Evolutionary conservation across 1,140 invertebrate species (phyloP).

Genomic region (Brachionus plicatilis): DNA sequence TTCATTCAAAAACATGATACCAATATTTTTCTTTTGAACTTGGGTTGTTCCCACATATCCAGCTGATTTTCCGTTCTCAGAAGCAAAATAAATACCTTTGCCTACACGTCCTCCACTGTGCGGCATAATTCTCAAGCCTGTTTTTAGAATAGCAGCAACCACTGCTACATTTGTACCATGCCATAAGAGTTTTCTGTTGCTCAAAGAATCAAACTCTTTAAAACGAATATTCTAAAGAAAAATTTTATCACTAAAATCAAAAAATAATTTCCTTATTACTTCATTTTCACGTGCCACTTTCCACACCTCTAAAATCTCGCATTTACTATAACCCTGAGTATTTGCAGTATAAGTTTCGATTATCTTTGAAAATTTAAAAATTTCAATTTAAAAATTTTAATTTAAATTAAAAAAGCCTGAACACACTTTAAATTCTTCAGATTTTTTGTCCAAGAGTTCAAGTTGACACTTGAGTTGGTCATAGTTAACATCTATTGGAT

Average conservation of each 20-base stretch:
- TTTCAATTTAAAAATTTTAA: slow-evolving; percentile 38
- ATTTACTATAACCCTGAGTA: slow-evolving; percentile 45
- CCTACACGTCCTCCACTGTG: slow-evolving; percentile 58
- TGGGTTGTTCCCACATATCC: slow-evolving; percentile 42
- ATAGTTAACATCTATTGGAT: slow-evolving; percentile 56
- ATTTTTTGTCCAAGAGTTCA: slow-evolving; percentile 46
- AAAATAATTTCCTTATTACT: slow-evolving; percentile 43
- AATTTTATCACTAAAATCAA: not conserved
- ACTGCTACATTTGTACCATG: slow-evolving; percentile 59
- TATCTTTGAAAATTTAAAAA: slow-evolving; percentile 45
- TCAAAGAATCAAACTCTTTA: slow-evolving; percentile 47
- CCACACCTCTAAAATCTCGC: slow-evolving; percentile 54
- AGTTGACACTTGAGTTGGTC: slow-evolving; percentile 53
- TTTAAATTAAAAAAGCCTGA: not conserved
- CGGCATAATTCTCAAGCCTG: slow-evolving; percentile 58
- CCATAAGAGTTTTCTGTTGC: slow-evolving; percentile 56
- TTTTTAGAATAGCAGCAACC: slow-evolving; percentile 58
- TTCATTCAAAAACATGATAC: slow-evolving; percentile 48
- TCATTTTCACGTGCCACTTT: slow-evolving; percentile 51
- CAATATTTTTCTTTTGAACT: not conserved
- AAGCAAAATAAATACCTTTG: slow-evolving; percentile 58
- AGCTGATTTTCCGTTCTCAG: slow-evolving; percentile 55
- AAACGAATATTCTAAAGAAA: slow-evolving; percentile 44
- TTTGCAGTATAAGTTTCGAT: slow-evolving; percentile 52
- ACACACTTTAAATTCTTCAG: slow-evolving; percentile 51